Percentiles rank a stretch among this genome's conserved stretches.
These are phyloP conservation scores for Cirrhinus mrigala DNA, from an alignment of 2,797 vertebrate genomes.

Conservation along the genomic window DNA sequence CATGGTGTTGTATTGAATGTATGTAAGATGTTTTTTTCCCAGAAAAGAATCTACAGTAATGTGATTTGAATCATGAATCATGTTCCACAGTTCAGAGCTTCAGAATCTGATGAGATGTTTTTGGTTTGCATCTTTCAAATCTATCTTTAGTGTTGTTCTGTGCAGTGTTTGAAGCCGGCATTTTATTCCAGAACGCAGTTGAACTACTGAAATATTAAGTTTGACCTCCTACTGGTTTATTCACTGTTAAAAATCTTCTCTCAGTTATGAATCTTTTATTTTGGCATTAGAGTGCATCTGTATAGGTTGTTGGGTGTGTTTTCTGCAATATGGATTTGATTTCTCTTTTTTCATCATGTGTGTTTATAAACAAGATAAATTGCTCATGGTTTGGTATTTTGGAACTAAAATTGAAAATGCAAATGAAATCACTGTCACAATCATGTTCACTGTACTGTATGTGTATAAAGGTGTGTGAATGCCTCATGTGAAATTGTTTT, in stretches of 20 bases:
- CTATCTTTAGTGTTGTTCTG: slow-evolving; percentile 51
- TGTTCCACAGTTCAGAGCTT: not conserved
- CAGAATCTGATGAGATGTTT: not conserved
- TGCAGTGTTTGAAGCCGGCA: slow-evolving; percentile 33
- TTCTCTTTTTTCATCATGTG: not conserved
- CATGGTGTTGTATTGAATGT: slow-evolving; percentile 31
- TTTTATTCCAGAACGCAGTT: slow-evolving; percentile 57
- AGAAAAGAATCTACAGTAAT: slow-evolving; percentile 5
- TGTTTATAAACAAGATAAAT: slow-evolving; percentile 17
- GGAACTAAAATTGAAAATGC: not conserved
- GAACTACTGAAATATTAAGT: slow-evolving; percentile 19
- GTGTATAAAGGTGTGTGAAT: slow-evolving; percentile 55
- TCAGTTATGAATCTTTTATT: not conserved
- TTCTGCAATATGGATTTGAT: slow-evolving; percentile 17
- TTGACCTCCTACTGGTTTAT: not conserved
- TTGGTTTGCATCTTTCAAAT: slow-evolving; percentile 17
- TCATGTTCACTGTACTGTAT: slow-evolving; percentile 64
- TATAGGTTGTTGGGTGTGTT: not conserved
- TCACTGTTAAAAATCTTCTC: not conserved
- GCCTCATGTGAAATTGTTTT: not conserved
- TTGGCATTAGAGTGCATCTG: slow-evolving; percentile 10
- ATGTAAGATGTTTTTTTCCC: slow-evolving; percentile 21
- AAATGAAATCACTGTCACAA: slow-evolving; percentile 68
- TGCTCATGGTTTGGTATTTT: slow-evolving; percentile 10
- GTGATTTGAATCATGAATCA: not conserved